A percentile compares a stretch with the other conserved stretches of the same genome.
Conservation (phyloP, 2,113 vertebrate species). For the cat (Felis catus) region DNA sequence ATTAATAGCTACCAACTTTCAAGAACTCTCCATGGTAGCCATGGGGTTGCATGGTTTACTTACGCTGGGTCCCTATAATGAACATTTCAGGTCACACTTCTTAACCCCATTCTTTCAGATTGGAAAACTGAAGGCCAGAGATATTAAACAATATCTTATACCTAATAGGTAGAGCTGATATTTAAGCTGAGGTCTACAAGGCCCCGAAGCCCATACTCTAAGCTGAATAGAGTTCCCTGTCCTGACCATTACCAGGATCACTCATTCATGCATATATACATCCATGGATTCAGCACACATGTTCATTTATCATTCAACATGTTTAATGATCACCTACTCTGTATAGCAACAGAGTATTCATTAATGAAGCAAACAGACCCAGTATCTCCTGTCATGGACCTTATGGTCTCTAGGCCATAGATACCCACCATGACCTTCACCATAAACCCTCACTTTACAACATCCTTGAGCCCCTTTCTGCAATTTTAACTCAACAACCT, state of each 20-base stretch:
- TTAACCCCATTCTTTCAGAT: not conserved
- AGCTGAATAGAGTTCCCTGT: not conserved
- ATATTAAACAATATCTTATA: not conserved
- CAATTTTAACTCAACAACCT: not conserved
- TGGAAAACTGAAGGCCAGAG: constrained; percentile 6
- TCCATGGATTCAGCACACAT: not conserved
- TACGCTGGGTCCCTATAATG: not conserved
- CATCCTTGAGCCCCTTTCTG: not conserved
- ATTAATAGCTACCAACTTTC: not conserved
- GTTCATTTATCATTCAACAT: not conserved
- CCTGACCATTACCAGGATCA: not conserved
- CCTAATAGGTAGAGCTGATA: not conserved
- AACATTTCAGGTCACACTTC: not conserved
- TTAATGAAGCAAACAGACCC: not conserved
- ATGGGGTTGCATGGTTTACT: not conserved
- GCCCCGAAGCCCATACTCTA: not conserved
- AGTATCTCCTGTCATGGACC: not conserved
- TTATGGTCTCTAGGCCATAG: not conserved
- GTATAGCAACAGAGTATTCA: not conserved
- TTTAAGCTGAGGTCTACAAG: not conserved
- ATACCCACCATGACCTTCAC: not conserved
- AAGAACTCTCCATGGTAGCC: not conserved
- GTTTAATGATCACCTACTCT: not conserved
- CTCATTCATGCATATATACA: not conserved
- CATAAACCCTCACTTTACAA: not conserved